Base-by-base conservation (phyloP, 2,113 vertebrate genomes). In the Gobiocypris rarus region DNA sequence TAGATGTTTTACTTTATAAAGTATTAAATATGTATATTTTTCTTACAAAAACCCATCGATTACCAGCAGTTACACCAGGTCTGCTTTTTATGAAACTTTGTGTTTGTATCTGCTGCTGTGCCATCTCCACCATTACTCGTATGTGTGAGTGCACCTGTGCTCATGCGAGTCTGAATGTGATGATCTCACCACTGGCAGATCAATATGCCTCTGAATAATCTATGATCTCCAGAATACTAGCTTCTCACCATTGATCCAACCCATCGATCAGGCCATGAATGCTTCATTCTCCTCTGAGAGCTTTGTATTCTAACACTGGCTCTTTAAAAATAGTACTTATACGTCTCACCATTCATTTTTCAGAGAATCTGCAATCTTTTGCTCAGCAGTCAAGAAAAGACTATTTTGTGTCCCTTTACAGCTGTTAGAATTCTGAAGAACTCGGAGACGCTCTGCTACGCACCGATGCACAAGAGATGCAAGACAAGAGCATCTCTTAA, bases 191-290 rank as follows among this genome's bases (percentile, higher is more conserved):
- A 65, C 71, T 61, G 13, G 13, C 58, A 65, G 58, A 83, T 83
- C 82, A 38, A 76, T 83, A 65, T n/a, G 28, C 45, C 73, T 54
- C 75, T 76, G 71, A 83, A 83, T 83, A 83, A 83, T 83, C 73
- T 83, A 83, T 76, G 82, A 83, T 83, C 73, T 82, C n/a, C 26
- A 82, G 67, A 82, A 82, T 82, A 52, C 52, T 67, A 59, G 63
- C 56, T 63, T 50, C 82, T 76, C 34, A 1, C 38, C 73, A 76
- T 83, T 67, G 82, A 83, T 76, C 75, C 8, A 26, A 11, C 28
- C 73, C 8, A 75, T 83, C 43, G 73, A 83, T 65, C 82, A 61
- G 26, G 26, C 59, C 63, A 67, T 75, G 70, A 63, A 50, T 50
- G 22, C 43, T 52, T 83, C 28, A 24, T 45, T 65, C 11, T 83